These are phyloP conservation scores for Physocephala rufipes DNA, from an alignment of 2,888 invertebrate species.

Conservation along the genomic window DNA sequence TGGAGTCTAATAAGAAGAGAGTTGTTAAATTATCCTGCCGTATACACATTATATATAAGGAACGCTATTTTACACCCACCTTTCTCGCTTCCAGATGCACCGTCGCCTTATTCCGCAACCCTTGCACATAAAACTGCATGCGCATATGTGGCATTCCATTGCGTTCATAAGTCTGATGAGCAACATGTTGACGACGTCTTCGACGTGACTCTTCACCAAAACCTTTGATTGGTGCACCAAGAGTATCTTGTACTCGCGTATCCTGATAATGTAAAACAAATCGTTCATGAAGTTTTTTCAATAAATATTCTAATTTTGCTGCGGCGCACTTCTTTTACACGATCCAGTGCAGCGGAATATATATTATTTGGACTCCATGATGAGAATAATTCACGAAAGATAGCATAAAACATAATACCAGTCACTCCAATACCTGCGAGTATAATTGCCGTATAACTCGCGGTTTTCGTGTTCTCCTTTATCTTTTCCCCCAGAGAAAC, in stretches of 20 bases:
- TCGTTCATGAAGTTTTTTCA: background rate
- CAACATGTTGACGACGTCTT: conserved; percentile 84
- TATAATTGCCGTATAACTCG: conserved; percentile 84
- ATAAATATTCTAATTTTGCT: conserved; percentile 39
- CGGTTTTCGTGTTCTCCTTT: conserved; percentile 90
- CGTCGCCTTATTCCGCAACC: conserved; percentile 80
- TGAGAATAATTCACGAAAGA: conserved; percentile 88
- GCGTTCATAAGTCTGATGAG: conserved; percentile 78
- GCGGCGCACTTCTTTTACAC: conserved; percentile 72
- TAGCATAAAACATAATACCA: conserved; percentile 82
- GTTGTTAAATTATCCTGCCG: background rate
- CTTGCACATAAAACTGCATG: conserved; percentile 92
- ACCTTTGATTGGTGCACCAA: conserved; percentile 90
- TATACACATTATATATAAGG: background rate
- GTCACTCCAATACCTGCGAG: conserved; percentile 83
- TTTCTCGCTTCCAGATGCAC: conserved; percentile 87
- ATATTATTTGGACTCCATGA: conserved; percentile 86
- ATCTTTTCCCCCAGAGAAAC: conserved; percentile 80
- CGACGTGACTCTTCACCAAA: conserved; percentile 88
- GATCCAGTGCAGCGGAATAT: conserved; percentile 80
- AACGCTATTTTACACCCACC: conserved; percentile 67
- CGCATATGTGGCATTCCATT: conserved; percentile 82
- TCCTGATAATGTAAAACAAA: conserved; percentile 69
- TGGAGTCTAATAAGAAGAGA: conserved; percentile 72
- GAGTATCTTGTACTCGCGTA: conserved; percentile 78